These are phyloP conservation scores for Hypothenemus hampei DNA, from an alignment of 1,140 invertebrate genomes.

Conservation along the genomic window DNA sequence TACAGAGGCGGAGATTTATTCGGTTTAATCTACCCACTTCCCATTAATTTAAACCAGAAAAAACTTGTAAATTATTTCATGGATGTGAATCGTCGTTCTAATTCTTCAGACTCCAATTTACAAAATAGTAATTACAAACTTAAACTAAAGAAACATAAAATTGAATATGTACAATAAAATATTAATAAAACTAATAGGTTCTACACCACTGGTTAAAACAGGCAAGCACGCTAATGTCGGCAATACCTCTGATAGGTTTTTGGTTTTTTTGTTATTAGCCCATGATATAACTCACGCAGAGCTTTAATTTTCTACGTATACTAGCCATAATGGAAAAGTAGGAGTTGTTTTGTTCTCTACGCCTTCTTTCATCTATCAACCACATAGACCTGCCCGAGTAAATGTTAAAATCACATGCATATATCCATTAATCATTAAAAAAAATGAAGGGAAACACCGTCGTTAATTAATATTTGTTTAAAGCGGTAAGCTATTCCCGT, in stretches of 20 bases:
- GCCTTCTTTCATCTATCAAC: slow-evolving; percentile 32
- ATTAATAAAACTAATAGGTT: neutral
- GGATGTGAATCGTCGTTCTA: no score
- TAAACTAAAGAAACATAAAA: no score
- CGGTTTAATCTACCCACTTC: neutral
- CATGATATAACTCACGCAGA: slow-evolving; percentile 32
- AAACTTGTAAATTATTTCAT: no score
- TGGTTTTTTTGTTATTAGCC: slow-evolving; percentile 29
- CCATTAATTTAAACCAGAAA: no score
- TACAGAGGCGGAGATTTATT: slow-evolving; percentile 19
- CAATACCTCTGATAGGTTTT: slow-evolving; percentile 25
- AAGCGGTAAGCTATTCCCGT: slow-evolving; percentile 21
- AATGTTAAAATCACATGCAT: slow-evolving; percentile 29
- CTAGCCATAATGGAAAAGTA: slow-evolving; percentile 31
- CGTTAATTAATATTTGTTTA: slow-evolving; percentile 28
- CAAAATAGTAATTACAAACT: no score
- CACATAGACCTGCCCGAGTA: slow-evolving; percentile 22
- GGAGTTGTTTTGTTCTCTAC: slow-evolving; percentile 36
- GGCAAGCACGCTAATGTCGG: slow-evolving; percentile 17
- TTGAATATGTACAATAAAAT: no score
- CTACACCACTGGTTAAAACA: slow-evolving; percentile 3
- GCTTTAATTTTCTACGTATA: slow-evolving; percentile 35
- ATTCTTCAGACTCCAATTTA: no score
- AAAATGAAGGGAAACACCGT: slow-evolving; percentile 23
- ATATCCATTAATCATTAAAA: slow-evolving; percentile 30